These are phyloP conservation scores for Drosophila putrida DNA, from an alignment of 2,888 invertebrate species.

Conservation along the genomic window DNA sequence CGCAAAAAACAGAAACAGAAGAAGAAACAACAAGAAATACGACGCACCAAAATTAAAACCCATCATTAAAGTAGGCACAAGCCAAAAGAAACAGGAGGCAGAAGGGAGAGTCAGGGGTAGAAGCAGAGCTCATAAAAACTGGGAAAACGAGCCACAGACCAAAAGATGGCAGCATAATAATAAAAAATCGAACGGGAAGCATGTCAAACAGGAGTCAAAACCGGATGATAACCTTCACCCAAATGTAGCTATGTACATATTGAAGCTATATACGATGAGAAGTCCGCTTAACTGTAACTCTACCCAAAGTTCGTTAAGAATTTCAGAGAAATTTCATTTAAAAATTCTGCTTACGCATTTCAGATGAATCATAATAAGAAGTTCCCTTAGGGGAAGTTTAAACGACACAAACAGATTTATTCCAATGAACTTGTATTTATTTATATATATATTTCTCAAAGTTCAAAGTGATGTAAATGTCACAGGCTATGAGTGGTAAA, in stretches of 20 bases:
- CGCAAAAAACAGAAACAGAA: conserved; percentile 10
- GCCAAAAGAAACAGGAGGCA: conserved; percentile 21
- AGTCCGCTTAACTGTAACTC: background rate
- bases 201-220: conserved; percentile 40
- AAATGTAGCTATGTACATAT: conserved; percentile 34
- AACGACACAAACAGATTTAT: background rate
- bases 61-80: conserved; percentile 70
- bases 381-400: background rate
- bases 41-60: conserved; percentile 59
- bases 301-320: background rate
- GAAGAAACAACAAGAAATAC: conserved; percentile 3
- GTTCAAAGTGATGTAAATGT: no score
- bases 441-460: background rate
- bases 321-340: background rate
- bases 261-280: background rate
- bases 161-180: conserved; percentile 13
- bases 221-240: conserved; percentile 67
- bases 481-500: no score
- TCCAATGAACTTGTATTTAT: background rate
- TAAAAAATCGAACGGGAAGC: conserved; percentile 25
- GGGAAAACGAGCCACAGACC: conserved; percentile 23
- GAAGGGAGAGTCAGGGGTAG: background rate
- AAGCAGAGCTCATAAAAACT: conserved; percentile 23
- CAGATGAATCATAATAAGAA: conserved; percentile 17
- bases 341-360: conserved; percentile 26